phyloP scores from a whole-genome alignment of 2,888 invertebrate species.

The Dugesia japonica region DNA sequence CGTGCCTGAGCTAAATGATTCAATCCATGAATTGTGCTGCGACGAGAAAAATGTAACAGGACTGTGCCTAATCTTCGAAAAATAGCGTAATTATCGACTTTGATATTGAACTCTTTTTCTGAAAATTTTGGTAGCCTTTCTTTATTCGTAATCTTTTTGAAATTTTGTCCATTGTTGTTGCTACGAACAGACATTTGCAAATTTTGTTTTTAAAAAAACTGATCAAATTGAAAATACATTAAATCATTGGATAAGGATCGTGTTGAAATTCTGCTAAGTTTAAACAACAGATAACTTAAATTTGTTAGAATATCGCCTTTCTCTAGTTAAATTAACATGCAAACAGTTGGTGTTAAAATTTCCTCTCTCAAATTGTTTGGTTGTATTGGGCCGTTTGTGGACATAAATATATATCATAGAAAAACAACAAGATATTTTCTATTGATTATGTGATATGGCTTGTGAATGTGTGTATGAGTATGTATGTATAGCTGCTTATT shows the following conservation, averaged over 20 bases:
- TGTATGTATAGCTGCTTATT: neutral
- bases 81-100: neutral
- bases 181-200: neutral
- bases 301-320: neutral
- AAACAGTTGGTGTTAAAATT: neutral
- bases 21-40: slow-evolving; percentile 34
- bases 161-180: neutral
- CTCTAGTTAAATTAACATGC: neutral
- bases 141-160: neutral
- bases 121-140: neutral
- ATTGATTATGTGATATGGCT: neutral
- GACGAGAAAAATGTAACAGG: slow-evolving; percentile 31
- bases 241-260: too few relatives aligned
- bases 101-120: neutral
- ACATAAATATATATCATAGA: neutral
- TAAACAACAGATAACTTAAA: neutral
- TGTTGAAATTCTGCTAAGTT: neutral
- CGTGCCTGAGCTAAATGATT: slow-evolving; percentile 35
- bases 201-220: neutral
- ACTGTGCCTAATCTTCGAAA: neutral
- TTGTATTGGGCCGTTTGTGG: neutral
- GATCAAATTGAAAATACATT: too few relatives aligned
- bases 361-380: neutral
- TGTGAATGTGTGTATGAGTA: neutral
- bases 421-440: neutral